phyloP scores from a whole-genome alignment of 2,797 vertebrate species.

The Siniperca undulata region DNA sequence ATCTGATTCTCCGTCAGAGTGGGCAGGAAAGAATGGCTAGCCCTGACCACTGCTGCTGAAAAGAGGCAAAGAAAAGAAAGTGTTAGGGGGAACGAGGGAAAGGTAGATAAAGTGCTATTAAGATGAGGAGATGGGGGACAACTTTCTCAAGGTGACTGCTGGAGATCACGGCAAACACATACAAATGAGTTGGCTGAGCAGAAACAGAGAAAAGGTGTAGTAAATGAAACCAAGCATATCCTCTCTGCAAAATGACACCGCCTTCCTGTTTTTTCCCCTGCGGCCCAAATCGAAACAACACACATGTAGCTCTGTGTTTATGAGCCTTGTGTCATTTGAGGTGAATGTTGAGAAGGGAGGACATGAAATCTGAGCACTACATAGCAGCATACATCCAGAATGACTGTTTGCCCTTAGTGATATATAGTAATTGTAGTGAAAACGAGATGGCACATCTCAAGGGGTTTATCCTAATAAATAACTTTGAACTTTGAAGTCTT shows the following conservation, averaged over 20 bases:
- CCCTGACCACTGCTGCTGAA: slow-evolving; percentile 42
- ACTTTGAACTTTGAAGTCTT: background rate
- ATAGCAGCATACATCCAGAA: slow-evolving; percentile 23
- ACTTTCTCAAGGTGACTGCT: slow-evolving; percentile 77
- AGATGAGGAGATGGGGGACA: slow-evolving; percentile 61
- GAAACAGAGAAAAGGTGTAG: slow-evolving; percentile 36
- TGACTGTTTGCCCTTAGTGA: slow-evolving; percentile 13
- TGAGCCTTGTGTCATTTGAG: slow-evolving; percentile 12
- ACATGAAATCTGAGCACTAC: slow-evolving; percentile 18
- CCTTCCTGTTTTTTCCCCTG: slow-evolving; percentile 16
- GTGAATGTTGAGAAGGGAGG: slow-evolving; percentile 9
- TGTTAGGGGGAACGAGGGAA: background rate
- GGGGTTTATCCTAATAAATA: no score
- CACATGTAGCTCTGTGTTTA: background rate
- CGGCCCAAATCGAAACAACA: slow-evolving; percentile 23
- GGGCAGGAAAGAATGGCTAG: slow-evolving; percentile 25
- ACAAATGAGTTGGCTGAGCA: slow-evolving; percentile 67
- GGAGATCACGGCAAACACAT: slow-evolving; percentile 65
- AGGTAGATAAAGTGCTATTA: slow-evolving; percentile 71
- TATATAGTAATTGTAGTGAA: no score
- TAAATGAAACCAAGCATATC: slow-evolving; percentile 41
- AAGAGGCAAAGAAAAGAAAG: slow-evolving; percentile 34
- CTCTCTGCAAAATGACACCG: slow-evolving; percentile 24
- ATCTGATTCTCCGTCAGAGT: slow-evolving; percentile 56
- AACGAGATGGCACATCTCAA: no score